These are phyloP conservation scores for Myotis pilosus DNA, from an alignment of 2,797 vertebrate genomes.

Conservation along the genomic window DNA sequence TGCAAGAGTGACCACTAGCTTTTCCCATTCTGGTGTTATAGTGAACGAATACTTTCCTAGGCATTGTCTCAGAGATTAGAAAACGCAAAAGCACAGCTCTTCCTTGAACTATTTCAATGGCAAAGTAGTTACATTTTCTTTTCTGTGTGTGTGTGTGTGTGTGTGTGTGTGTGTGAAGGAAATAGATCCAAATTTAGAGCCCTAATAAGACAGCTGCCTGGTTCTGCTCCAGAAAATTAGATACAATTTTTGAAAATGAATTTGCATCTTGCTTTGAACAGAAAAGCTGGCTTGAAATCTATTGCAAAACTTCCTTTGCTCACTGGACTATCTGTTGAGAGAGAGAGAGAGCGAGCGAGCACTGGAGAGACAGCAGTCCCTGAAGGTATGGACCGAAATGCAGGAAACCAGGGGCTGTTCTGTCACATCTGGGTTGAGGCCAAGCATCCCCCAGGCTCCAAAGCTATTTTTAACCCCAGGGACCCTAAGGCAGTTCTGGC, in stretches of 20 bases:
- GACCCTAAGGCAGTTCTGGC: neutral
- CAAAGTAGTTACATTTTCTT: neutral
- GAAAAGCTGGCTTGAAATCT: slow-evolving; percentile 50
- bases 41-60: neutral
- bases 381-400: neutral
- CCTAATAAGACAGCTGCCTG: slow-evolving; percentile 24
- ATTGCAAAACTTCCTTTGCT: neutral
- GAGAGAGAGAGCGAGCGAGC: neutral
- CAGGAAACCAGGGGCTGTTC: neutral
- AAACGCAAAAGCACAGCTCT: neutral
- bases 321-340: neutral
- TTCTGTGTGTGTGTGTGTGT: neutral
- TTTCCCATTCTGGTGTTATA: neutral
- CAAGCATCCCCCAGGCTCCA: neutral
- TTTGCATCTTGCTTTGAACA: slow-evolving; percentile 33
- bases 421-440: neutral
- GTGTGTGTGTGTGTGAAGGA: neutral
- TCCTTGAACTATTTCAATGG: neutral
- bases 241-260: slow-evolving; percentile 2
- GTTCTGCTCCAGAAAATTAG: slow-evolving; percentile 41
- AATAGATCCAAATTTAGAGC: slow-evolving; percentile 28
- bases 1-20: neutral
- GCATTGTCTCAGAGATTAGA: neutral
- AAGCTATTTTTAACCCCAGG: slow-evolving; percentile 1
- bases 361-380: neutral